Base-by-base conservation (phyloP, 2,113 vertebrate genomes). In the Chaetodon trifascialis region DNA sequence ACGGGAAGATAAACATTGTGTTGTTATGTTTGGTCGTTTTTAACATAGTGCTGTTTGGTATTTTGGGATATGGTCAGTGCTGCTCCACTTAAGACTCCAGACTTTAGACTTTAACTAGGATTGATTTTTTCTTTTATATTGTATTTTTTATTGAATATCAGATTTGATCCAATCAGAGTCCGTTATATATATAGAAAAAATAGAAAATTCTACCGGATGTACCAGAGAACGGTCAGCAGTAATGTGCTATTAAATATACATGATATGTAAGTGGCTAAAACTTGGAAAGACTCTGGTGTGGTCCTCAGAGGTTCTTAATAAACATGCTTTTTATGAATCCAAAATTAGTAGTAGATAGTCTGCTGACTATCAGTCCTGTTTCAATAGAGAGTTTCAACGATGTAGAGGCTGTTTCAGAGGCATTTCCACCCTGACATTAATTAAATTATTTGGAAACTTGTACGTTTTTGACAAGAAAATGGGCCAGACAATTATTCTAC, bases 1-100 rank as follows among this genome's bases (percentile, higher is more conserved):
- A 63, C 0, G 2, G 63, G 36, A 49, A 30, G 21, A 73, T 3
- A 72, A 38, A 86, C 38, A 30, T 1, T 38, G 17, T 25, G 62
- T 34, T 52, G 59, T n/a, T 52, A 9, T 63, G 44, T 59, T 72
- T 51, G 67, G 30, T 64, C 23, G 51, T 42, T 60, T 73, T 49
- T 60, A 69, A 56, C n/a, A 79, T 11, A 17, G 46, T 17, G 73
- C 58, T 30, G n/a, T 42, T 60, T 34, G 25, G 46, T 70, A 70
- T 82, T 78, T 51, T 34, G 5, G 49, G 44, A 19, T 19, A 7
- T 0, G 7, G 21, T 64, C 34, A 5, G 23, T 9, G 23, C 21
- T 11, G 16, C 47, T 55, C 19, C 19, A 42, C 16, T 42, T 55
- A 6, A 21, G 42, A 71, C 7, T 40, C 66, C 34, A 36, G 30